Conservation (phyloP, 2,797 vertebrate genomes). For the Sebastes itinus region DNA sequence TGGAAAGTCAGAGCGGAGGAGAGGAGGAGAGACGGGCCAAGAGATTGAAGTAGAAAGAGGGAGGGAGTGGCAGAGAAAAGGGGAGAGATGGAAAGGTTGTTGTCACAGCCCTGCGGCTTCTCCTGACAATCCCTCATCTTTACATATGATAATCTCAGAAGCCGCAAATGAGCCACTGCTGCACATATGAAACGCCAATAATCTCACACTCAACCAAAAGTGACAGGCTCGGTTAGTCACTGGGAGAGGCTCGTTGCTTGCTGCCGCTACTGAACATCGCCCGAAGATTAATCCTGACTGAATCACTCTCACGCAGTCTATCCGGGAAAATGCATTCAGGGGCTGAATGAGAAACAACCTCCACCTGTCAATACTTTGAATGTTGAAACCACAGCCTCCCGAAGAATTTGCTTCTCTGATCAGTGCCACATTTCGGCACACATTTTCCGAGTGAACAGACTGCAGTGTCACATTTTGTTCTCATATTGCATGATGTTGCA, state of each 20-base stretch:
- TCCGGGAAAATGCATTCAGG: constrained; percentile 39
- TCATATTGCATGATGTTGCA: not conserved
- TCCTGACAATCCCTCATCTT: constrained; percentile 76
- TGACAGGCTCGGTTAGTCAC: constrained; percentile 66
- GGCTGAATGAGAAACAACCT: constrained; percentile 54
- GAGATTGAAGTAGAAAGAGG: constrained; percentile 30
- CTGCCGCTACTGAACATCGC: constrained; percentile 22
- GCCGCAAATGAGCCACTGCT: constrained; percentile 70
- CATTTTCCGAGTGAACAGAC: not conserved
- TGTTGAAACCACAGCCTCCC: constrained; percentile 12
- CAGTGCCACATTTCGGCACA: not conserved
- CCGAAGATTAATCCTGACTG: constrained; percentile 58
- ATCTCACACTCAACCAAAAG: constrained; percentile 67
- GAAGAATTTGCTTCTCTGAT: constrained; percentile 34
- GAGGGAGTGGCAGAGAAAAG: constrained; percentile 34
- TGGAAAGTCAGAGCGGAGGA: constrained; percentile 27
- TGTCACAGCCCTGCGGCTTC: constrained; percentile 57
- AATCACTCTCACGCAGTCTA: constrained; percentile 37
- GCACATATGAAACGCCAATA: constrained; percentile 69
- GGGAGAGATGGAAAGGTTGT: constrained; percentile 59
- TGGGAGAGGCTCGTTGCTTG: constrained; percentile 43
- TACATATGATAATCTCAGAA: constrained; percentile 78
- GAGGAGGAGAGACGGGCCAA: constrained; percentile 20
- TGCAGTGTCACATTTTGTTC: constrained; percentile 12
- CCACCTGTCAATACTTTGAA: constrained; percentile 52